A percentile compares a stretch with the other conserved stretches of the same genome.
Conservation (phyloP, 2,888 invertebrate genomes). For the Lithophane leautieri region DNA sequence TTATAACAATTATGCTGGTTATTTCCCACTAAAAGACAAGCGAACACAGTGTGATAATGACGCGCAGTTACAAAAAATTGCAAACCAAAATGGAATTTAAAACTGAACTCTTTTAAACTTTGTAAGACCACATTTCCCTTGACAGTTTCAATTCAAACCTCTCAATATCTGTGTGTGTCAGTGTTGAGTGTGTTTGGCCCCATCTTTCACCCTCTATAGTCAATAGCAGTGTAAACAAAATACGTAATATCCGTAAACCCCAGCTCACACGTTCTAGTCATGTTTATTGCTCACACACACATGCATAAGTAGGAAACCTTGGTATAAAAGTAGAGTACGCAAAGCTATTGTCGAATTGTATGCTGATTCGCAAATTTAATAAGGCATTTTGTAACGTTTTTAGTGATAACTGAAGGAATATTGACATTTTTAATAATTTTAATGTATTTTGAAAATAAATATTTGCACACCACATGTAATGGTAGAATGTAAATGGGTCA, state of each 20-base stretch:
- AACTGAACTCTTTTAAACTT: background rate
- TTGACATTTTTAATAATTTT: too few relatives aligned
- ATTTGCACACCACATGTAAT: too few relatives aligned
- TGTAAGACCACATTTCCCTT: background rate
- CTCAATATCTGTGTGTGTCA: background rate
- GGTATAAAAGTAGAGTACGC: background rate
- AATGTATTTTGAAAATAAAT: too few relatives aligned
- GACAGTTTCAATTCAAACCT: constrained; percentile 5
- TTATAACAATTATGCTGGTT: background rate
- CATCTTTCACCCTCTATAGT: background rate
- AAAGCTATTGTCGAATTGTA: background rate
- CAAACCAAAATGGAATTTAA: background rate
- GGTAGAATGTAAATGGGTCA: too few relatives aligned
- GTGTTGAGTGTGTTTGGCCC: background rate
- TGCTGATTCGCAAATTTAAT: too few relatives aligned
- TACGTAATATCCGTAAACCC: constrained; percentile 44
- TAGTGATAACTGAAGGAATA: too few relatives aligned
- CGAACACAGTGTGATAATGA: background rate
- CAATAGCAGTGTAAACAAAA: constrained; percentile 35
- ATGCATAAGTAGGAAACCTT: background rate
- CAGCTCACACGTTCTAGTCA: background rate
- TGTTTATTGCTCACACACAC: constrained; percentile 33
- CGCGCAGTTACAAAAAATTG: background rate
- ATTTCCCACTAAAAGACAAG: background rate
- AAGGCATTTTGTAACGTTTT: too few relatives aligned